Conservation (phyloP, 2,113 vertebrate species). For the Phylloscopus trochiloides region DNA sequence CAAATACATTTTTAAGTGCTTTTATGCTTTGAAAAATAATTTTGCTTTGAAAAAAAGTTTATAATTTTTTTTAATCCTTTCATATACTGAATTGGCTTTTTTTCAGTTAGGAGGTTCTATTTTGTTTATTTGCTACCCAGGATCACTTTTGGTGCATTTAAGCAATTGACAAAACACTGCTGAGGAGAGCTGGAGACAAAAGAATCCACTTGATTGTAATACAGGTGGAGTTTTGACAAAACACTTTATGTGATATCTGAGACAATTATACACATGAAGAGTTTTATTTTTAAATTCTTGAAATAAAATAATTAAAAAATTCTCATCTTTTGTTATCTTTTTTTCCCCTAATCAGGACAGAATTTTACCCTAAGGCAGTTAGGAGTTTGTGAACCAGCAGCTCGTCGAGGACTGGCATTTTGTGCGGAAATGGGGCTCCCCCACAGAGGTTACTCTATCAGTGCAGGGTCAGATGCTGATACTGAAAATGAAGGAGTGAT, state of each 20-base stretch:
- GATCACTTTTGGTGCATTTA: not conserved
- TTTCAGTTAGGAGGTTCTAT: slow-evolving; percentile 5
- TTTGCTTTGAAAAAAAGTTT: not conserved
- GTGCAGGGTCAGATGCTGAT: slow-evolving; percentile 87
- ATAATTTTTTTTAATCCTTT: not conserved
- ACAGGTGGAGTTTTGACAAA: not conserved
- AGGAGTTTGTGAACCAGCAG: slow-evolving; percentile 91
- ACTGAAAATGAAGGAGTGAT: slow-evolving; percentile 90
- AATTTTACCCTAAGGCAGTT: slow-evolving; percentile 98
- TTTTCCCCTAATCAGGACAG: slow-evolving; percentile 87
- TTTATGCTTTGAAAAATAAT: not conserved
- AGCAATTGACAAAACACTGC: slow-evolving; percentile 9
- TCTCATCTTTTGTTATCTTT: slow-evolving; percentile 76
- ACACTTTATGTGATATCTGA: not conserved
- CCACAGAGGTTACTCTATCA: slow-evolving; percentile 91
- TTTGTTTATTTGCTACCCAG: not conserved
- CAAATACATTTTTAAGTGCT: not conserved
- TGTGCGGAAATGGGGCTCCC: slow-evolving; percentile 96
- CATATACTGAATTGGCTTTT: slow-evolving; percentile 28
- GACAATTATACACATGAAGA: not conserved
- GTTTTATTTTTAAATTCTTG: slow-evolving; percentile 41
- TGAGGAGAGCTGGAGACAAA: slow-evolving; percentile 21
- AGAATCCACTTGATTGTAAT: slow-evolving; percentile 24
- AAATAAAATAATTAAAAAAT: not conserved
- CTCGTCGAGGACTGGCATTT: slow-evolving; percentile 91